Evolutionary conservation across 1,140 invertebrate genomes (phyloP).

Genomic region (Scaptomyza montana): DNA sequence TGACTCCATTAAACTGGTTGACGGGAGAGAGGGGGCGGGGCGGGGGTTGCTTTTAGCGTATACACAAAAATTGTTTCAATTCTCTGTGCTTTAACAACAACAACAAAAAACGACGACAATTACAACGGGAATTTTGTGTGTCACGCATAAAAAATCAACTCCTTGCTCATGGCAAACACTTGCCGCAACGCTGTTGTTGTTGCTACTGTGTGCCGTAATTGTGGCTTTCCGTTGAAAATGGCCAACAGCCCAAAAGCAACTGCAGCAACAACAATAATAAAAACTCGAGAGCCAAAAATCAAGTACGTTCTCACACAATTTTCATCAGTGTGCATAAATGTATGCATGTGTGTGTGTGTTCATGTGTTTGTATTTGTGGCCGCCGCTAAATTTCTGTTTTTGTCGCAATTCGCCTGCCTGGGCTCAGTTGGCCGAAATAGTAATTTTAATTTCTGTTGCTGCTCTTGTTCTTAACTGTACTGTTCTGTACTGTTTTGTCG

Average conservation of each 20-base stretch:
- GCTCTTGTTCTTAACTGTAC: no score
- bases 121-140: conserved; percentile 52
- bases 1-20: conserved; percentile 44
- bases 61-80: conserved; percentile 70
- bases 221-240: conserved; percentile 37
- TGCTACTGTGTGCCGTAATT: conserved; percentile 10
- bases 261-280: conserved; percentile 21
- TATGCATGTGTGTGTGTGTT: background rate
- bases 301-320: conserved; percentile 78
- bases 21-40: background rate
- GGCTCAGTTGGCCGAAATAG: conserved; percentile 51
- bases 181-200: background rate
- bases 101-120: conserved; percentile 22
- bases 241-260: conserved; percentile 27
- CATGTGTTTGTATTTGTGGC: conserved; percentile 8
- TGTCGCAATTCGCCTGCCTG: conserved; percentile 43
- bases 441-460: conserved; percentile 34
- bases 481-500: conserved; percentile 11
- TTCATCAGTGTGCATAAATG: conserved; percentile 16
- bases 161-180: conserved; percentile 5
- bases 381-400: conserved; percentile 55
- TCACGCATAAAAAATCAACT: conserved; percentile 64
- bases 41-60: conserved; percentile 41
- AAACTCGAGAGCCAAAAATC: conserved; percentile 61
- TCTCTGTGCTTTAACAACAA: conserved; percentile 22